Evolutionary conservation across 37 sponge, comb jelly and placozoan genomes (phyloP).

Genomic region (Crambe crambe): DNA sequence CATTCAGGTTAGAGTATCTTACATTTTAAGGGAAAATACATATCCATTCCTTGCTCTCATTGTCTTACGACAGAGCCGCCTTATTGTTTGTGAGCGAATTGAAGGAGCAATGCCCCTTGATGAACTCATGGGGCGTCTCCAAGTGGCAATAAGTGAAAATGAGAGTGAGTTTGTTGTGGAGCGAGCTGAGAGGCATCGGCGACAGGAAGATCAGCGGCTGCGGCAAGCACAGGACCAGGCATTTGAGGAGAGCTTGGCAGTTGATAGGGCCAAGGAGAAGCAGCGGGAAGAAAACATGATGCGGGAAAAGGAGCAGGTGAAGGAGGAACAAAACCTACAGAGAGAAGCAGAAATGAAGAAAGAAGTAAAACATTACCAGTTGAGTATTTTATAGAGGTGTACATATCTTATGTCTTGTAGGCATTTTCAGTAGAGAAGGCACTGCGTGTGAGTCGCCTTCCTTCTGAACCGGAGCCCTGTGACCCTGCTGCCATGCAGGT

Average conservation of each 20-base stretch:
- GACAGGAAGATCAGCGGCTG: conserved; percentile 53
- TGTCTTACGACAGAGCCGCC: conserved; percentile 39
- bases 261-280: conserved; percentile 70
- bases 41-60: conserved; percentile 86
- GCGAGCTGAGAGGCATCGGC: conserved; percentile 59
- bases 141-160: conserved; percentile 20
- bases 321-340: conserved; percentile 28
- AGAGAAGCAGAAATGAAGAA: conserved; percentile 8
- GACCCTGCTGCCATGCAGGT: conserved; percentile 24
- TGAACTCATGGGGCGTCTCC: conserved; percentile 40
- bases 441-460: conserved; percentile 34
- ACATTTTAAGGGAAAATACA: conserved; percentile 66
- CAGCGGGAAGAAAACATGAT: conserved; percentile 2
- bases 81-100: conserved; percentile 77
- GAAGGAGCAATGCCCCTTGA: conserved; percentile 57
- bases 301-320: not conserved
- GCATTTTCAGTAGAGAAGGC: conserved; percentile 33
- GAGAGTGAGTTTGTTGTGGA: conserved; percentile 76
- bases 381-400: not conserved
- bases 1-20: conserved; percentile 46
- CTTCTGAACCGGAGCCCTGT: conserved; percentile 52
- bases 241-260: conserved; percentile 55
- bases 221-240: conserved; percentile 73
- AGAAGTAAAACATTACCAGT: conserved; percentile 12
- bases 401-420: conserved; percentile 15